A percentile compares a stretch with the other conserved stretches of the same genome.
These are phyloP conservation scores for Atta texana DNA, from an alignment of 1,140 invertebrate species.

Conservation along the genomic window DNA sequence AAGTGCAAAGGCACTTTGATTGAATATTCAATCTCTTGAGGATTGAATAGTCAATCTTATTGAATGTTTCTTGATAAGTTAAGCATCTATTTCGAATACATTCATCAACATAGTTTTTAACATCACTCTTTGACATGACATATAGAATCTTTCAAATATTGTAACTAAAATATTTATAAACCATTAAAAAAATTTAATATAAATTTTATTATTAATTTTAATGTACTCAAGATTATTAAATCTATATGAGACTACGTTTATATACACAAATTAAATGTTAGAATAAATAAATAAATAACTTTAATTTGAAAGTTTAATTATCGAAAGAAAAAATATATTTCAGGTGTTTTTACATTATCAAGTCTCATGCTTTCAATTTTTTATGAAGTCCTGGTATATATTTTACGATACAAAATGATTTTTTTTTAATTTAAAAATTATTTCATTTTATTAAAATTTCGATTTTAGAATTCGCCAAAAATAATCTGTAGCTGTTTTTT, in stretches of 20 bases:
- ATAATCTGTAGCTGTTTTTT: constrained; percentile 1
- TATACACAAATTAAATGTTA: not conserved
- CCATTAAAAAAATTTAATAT: not conserved
- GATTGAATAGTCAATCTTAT: constrained; percentile 30
- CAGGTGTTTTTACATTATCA: not conserved
- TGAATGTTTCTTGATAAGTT: constrained; percentile 36
- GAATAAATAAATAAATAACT: constrained; percentile 15
- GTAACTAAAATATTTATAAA: not conserved
- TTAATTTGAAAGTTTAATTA: not conserved
- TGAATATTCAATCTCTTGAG: constrained; percentile 34
- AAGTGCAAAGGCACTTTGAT: constrained; percentile 16
- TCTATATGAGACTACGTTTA: not conserved
- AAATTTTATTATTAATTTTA: not conserved
- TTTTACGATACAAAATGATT: not conserved
- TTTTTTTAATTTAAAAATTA: not conserved
- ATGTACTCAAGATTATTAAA: constrained; percentile 4
- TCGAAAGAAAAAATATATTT: not conserved
- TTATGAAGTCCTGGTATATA: not conserved
- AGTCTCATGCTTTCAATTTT: not conserved
- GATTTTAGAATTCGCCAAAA: not conserved
- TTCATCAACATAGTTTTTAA: not conserved
- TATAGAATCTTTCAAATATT: not conserved
- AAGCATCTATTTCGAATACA: constrained; percentile 2
- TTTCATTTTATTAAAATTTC: not conserved
- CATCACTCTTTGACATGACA: not conserved